Conservation (phyloP, 1,140 invertebrate genomes). For the Hylaeus anthracinus region DNA sequence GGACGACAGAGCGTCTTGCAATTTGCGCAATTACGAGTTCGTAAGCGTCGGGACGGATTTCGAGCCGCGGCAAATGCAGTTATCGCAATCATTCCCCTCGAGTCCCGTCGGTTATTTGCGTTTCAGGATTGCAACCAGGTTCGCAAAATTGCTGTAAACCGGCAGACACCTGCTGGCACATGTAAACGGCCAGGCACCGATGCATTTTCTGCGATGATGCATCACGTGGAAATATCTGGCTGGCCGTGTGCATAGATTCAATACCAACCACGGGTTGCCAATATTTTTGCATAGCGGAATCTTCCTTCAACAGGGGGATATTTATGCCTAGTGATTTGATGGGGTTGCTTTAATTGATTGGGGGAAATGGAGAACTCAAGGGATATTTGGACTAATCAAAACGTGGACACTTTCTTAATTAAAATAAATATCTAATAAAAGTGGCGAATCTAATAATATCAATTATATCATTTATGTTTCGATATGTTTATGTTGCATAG, state of each 20-base stretch:
- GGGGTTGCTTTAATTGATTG: too few relatives aligned
- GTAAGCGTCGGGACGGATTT: constrained; percentile 8
- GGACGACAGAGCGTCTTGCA: constrained; percentile 5
- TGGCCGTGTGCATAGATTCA: constrained; percentile 31
- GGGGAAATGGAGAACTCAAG: too few relatives aligned
- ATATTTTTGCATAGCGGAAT: not conserved
- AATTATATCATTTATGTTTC: too few relatives aligned
- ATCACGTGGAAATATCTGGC: constrained; percentile 21
- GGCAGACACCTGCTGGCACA: constrained; percentile 54
- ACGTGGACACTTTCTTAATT: too few relatives aligned
- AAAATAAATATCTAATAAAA: too few relatives aligned
- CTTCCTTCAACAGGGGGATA: too few relatives aligned
- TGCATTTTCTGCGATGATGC: constrained; percentile 19
- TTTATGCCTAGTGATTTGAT: too few relatives aligned
- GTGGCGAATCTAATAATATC: too few relatives aligned
- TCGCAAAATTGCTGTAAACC: constrained; percentile 44
- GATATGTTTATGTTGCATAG: too few relatives aligned
- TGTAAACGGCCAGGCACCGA: constrained; percentile 2
- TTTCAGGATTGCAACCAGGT: constrained; percentile 46
- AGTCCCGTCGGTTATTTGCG: constrained; percentile 24
- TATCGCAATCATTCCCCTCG: constrained; percentile 31
- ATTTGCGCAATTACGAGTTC: constrained; percentile 20
- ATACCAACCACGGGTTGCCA: not conserved
- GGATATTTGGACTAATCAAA: too few relatives aligned
- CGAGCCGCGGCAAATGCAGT: constrained; percentile 1